These are phyloP conservation scores for Phortica magna DNA, from an alignment of 2,888 invertebrate species.

Conservation along the genomic window DNA sequence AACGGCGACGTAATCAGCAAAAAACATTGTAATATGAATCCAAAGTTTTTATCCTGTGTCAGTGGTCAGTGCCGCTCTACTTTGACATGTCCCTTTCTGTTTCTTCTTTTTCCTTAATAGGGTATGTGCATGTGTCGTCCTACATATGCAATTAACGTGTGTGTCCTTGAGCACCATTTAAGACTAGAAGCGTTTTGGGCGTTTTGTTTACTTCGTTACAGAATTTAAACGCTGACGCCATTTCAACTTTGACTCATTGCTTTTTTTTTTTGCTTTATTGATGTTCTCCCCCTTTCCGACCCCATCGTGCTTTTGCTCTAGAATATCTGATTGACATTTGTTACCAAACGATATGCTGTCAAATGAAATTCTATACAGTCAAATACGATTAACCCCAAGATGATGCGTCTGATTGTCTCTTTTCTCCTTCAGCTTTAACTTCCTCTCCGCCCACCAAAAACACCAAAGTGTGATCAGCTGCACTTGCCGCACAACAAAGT, in stretches of 20 bases:
- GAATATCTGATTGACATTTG: background rate
- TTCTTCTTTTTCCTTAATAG: background rate
- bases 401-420: slow-evolving; percentile 54
- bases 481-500: slow-evolving; percentile 56
- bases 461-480: slow-evolving; percentile 69
- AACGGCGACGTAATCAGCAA: background rate
- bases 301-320: background rate
- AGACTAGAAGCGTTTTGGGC: slow-evolving; percentile 43
- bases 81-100: background rate
- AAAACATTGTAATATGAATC: slow-evolving; percentile 48
- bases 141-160: background rate
- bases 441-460: background rate
- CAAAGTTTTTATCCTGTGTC: slow-evolving; percentile 4
- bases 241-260: background rate
- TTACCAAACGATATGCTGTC: background rate
- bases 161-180: background rate
- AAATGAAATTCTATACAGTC: slow-evolving; percentile 41
- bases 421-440: slow-evolving; percentile 44
- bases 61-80: background rate
- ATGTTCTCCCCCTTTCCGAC: background rate
- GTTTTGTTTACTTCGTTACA: slow-evolving; percentile 60
- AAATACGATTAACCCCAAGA: background rate
- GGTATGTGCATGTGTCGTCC: background rate
- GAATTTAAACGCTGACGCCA: background rate
- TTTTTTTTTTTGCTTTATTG: background rate